Evolutionary conservation across 1,140 invertebrate genomes (phyloP).

Genomic region (Drosophila parvula): DNA sequence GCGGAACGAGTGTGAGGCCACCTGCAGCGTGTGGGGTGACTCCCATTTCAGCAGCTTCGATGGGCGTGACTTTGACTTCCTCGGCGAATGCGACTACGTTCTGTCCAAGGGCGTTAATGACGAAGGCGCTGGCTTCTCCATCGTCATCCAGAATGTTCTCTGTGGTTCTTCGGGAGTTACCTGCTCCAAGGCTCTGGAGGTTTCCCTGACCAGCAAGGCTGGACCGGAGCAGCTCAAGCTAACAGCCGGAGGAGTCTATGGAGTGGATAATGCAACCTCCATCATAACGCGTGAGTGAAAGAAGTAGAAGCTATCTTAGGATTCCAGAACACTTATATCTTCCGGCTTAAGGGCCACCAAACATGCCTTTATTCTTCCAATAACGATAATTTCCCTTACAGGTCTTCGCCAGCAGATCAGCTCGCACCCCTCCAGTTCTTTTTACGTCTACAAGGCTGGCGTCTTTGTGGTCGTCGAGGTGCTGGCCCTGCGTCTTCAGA

Average conservation of each 20-base stretch:
- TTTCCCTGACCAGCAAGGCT: constrained; percentile 83
- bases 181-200: constrained; percentile 92
- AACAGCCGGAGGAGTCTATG: constrained; percentile 35
- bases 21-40: constrained; percentile 93
- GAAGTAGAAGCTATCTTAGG: too few species aligned
- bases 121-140: constrained; percentile 86
- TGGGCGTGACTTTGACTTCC: constrained; percentile 91
- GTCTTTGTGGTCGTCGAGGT: constrained; percentile 92
- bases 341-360: too few species aligned
- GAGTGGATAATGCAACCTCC: constrained; percentile 83
- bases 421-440: constrained; percentile 60
- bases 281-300: not conserved
- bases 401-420: constrained; percentile 30
- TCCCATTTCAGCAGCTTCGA: constrained; percentile 95
- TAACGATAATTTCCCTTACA: not conserved
- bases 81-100: constrained; percentile 94
- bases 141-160: constrained; percentile 87
- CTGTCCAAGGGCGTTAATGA: constrained; percentile 89
- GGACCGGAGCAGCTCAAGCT: constrained; percentile 87
- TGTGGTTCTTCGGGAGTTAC: constrained; percentile 94
- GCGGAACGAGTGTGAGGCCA: constrained; percentile 87
- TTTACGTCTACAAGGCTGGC: constrained; percentile 85
- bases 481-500: constrained; percentile 89
- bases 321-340: too few species aligned
- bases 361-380: not conserved